phyloP scores from a whole-genome alignment of 2,113 vertebrate genomes.

The Notarius lentiginosus region DNA sequence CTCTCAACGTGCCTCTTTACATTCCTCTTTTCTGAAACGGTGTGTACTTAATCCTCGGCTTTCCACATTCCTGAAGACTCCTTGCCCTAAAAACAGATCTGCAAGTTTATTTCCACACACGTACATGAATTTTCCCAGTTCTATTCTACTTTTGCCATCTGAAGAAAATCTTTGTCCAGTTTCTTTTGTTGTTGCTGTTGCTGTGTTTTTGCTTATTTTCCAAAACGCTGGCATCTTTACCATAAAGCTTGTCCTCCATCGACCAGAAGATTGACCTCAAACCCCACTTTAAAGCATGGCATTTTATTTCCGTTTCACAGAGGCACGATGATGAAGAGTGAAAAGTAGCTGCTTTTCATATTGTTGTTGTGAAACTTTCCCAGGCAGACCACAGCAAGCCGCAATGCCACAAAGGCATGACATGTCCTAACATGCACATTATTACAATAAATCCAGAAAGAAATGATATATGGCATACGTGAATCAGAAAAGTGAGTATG shows the following conservation, averaged over 20 bases:
- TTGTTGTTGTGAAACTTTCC: slow-evolving; percentile 63
- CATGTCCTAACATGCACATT: not conserved
- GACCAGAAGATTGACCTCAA: not conserved
- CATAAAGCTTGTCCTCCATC: not conserved
- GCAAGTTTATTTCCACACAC: not conserved
- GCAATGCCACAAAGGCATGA: slow-evolving; percentile 1
- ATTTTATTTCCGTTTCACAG: not conserved
- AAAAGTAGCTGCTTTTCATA: slow-evolving; percentile 36
- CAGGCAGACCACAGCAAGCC: slow-evolving; percentile 50
- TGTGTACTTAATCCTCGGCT: not conserved
- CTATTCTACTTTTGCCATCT: not conserved
- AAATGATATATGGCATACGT: not conserved
- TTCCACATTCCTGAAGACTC: not conserved
- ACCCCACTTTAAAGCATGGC: not conserved
- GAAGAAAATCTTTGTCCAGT: not conserved
- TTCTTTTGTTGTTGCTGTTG: not conserved
- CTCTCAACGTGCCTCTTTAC: not conserved
- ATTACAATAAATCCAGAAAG: not conserved
- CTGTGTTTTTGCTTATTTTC: not conserved
- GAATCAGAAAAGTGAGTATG: not conserved
- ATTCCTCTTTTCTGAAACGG: not conserved
- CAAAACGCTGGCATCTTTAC: too few species aligned
- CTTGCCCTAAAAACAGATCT: not conserved
- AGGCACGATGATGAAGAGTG: not conserved
- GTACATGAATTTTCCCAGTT: not conserved